These are phyloP conservation scores for Cremastobaeus sp. DNA, from an alignment of 2,888 invertebrate species.

Conservation along the genomic window DNA sequence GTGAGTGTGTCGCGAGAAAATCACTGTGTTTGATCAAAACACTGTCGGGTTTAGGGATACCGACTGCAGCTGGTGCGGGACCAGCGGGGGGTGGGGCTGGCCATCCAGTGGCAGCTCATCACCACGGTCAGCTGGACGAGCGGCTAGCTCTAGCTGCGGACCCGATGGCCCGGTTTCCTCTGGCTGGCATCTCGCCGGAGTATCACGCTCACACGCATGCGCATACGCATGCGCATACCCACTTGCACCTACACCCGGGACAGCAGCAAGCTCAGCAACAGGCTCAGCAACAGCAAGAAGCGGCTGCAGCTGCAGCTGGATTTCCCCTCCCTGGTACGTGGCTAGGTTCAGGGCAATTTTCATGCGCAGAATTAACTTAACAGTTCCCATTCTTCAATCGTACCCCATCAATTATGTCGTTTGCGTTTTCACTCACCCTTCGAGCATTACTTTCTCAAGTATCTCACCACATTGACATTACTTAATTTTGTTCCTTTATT, in stretches of 20 bases:
- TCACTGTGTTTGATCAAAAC: slow-evolving; percentile 62
- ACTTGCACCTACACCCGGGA: slow-evolving; percentile 90
- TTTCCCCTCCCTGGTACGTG: slow-evolving; percentile 79
- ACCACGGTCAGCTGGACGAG: slow-evolving; percentile 86
- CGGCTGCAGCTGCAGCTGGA: slow-evolving; percentile 78
- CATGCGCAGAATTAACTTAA: slow-evolving; percentile 46
- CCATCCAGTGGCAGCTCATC: slow-evolving; percentile 81
- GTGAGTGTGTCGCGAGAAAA: slow-evolving; percentile 39
- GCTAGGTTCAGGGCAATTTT: slow-evolving; percentile 70
- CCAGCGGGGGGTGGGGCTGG: slow-evolving; percentile 79
- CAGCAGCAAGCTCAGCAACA: slow-evolving; percentile 85
- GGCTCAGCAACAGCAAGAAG: slow-evolving; percentile 84
- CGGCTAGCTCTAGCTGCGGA: slow-evolving; percentile 91
- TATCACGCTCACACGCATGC: slow-evolving; percentile 96
- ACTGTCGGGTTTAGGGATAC: slow-evolving; percentile 77
- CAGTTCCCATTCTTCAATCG: slow-evolving; percentile 40
- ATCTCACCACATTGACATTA: background rate
- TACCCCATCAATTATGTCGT: slow-evolving; percentile 40
- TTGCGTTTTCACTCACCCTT: slow-evolving; percentile 28
- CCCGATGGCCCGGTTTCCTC: slow-evolving; percentile 94
- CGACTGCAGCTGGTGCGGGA: slow-evolving; percentile 74
- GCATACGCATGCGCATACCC: slow-evolving; percentile 94
- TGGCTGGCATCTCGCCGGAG: slow-evolving; percentile 93
- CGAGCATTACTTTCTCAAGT: slow-evolving; percentile 19
- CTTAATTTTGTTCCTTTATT: background rate